Conservation (phyloP, 2,797 vertebrate species). For the Macropus fuliginosus region DNA sequence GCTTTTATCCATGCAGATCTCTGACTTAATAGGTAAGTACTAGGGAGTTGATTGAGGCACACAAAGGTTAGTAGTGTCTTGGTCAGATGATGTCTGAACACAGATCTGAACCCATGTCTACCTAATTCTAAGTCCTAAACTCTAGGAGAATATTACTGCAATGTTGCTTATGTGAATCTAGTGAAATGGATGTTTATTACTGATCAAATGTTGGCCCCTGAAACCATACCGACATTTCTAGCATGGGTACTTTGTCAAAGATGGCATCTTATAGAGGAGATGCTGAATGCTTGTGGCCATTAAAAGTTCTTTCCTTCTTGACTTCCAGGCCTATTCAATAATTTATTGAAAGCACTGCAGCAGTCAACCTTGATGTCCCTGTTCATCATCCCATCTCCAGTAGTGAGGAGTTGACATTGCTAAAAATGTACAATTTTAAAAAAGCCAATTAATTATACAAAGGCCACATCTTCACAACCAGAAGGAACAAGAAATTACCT, state of each 20-base stretch:
- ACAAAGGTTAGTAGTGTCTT: neutral
- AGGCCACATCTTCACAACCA: neutral
- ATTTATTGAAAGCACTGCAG: conserved; percentile 36
- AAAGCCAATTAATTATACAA: neutral
- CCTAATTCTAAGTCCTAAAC: neutral
- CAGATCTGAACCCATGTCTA: neutral
- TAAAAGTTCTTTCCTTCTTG: conserved; percentile 3
- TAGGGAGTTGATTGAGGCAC: neutral
- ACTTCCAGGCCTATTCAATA: conserved; percentile 24
- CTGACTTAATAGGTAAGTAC: neutral
- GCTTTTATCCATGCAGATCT: neutral
- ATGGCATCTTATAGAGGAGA: conserved; percentile 24
- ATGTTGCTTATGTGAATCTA: neutral
- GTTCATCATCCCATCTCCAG: neutral
- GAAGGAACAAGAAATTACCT: neutral
- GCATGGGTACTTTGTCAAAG: neutral
- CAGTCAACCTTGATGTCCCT: neutral
- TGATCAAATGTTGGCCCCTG: neutral
- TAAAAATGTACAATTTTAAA: neutral
- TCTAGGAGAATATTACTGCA: neutral
- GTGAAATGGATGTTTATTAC: neutral
- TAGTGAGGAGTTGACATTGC: neutral
- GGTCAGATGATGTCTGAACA: neutral
- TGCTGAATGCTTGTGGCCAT: neutral
- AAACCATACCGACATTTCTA: neutral